phyloP scores from a whole-genome alignment of 2,888 invertebrate species.

The Campopleginae sp. region DNA sequence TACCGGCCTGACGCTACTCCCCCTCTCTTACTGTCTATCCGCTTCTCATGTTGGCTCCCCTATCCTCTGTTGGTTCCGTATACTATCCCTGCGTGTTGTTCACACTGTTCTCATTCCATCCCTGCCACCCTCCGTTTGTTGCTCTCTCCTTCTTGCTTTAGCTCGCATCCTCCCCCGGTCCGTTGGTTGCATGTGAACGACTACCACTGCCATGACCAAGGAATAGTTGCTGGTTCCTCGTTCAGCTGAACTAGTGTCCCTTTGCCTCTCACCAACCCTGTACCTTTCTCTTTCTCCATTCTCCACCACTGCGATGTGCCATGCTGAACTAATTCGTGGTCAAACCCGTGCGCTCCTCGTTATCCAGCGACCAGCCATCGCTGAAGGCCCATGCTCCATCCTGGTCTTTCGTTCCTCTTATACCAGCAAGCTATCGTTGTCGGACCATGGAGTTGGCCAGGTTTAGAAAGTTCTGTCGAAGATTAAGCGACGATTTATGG shows the following conservation, averaged over 20 bases:
- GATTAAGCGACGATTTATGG: conserved; percentile 79
- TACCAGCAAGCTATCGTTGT: conserved; percentile 21
- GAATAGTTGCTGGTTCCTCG: conserved; percentile 51
- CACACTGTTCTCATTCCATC: conserved; percentile 29
- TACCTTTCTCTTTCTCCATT: conserved; percentile 20
- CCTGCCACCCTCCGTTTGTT: neutral
- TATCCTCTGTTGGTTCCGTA: conserved; percentile 28
- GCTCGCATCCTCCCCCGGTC: conserved; percentile 16
- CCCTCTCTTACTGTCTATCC: conserved; percentile 9
- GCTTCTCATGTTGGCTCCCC: conserved; percentile 16
- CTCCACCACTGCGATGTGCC: conserved; percentile 52
- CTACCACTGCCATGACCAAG: conserved; percentile 30
- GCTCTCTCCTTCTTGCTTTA: conserved; percentile 20
- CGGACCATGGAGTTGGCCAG: conserved; percentile 62
- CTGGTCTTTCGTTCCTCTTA: conserved; percentile 38
- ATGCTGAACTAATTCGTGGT: conserved; percentile 75
- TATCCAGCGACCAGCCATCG: conserved; percentile 58
- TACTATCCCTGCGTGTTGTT: conserved; percentile 34
- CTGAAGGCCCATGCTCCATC: conserved; percentile 43
- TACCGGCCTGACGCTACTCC: conserved; percentile 51
- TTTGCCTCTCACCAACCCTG: conserved; percentile 13
- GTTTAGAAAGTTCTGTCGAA: conserved; percentile 78
- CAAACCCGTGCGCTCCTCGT: conserved; percentile 73
- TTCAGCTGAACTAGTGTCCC: conserved; percentile 77
- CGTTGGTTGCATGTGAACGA: conserved; percentile 11